These are phyloP conservation scores for Brachionus angularis DNA, from an alignment of 1,140 invertebrate species.

Conservation along the genomic window DNA sequence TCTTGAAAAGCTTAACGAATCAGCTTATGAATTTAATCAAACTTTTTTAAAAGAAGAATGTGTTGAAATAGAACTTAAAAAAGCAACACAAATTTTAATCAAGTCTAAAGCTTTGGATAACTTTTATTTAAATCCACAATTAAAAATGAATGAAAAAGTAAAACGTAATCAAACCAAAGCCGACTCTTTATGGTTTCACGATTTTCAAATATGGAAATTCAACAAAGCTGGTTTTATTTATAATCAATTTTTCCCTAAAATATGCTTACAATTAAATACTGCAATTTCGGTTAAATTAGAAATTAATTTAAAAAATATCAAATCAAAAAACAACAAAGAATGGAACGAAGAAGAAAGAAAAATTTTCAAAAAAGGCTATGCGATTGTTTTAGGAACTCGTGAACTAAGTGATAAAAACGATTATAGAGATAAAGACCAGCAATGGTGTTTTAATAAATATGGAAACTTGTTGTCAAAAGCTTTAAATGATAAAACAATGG, in stretches of 20 bases:
- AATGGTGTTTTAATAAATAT: conserved; percentile 41
- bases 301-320: background rate
- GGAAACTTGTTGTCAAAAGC: conserved; percentile 11
- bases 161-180: conserved; percentile 19
- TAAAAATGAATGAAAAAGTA: conserved; percentile 16
- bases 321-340: conserved; percentile 11
- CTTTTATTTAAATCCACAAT: background rate
- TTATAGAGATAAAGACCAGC: background rate
- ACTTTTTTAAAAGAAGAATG: background rate
- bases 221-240: conserved; percentile 36
- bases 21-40: background rate
- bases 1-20: conserved; percentile 8
- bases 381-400: background rate
- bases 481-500: conserved; percentile 21
- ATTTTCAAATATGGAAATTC: conserved; percentile 41
- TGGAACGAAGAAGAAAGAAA: background rate
- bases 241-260: conserved; percentile 23
- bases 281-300: background rate
- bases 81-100: background rate
- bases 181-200: conserved; percentile 33
- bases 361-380: conserved; percentile 19
- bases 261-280: background rate
- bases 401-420: conserved; percentile 1
- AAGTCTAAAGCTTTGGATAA: background rate
- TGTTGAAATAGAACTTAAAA: conserved; percentile 6